Evolutionary conservation across 2,888 invertebrate species (phyloP), one percentile per base, ranked within the genome.

Genomic region (Dasypolia templi): DNA sequence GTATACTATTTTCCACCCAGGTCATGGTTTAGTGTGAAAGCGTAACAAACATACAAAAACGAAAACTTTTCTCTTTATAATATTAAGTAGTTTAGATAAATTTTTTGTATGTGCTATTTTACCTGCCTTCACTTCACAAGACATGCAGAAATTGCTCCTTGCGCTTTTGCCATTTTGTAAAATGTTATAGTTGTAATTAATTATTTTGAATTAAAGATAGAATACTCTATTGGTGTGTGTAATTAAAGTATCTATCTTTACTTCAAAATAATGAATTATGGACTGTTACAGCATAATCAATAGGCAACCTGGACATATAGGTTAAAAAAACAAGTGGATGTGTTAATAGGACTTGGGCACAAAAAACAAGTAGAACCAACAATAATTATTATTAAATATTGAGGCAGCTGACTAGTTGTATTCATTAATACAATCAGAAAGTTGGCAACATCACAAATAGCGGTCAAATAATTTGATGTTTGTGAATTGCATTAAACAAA

Each of bases 281-380:
- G 32, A 42, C 53, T 2, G 17, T 65, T 39, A 29, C 22, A 29
- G n/a, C 49, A 19, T 61, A 46, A 26, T 3, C 32, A 42, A 32
- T 42, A 67, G 26, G 11, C n/a, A 19, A 42, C n/a, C 12, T 32
- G 29, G 9, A 0, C 7, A n/a, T 19, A n/a, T 35, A n/a, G 0
- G 9, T 26, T 9, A 19, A 44, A 68, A 46, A 46, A 62, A 39
- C 17, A 39, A 11, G 22, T 44, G 4, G 44, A 63, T 68, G 19
- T 63, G 35, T 35, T 26, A 63, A 35, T 68, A 49, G 19, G 17
- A n/a, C 22, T 42, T 7, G 0, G 3, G 4, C 22, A 65, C 17
- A 65, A 22, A 51, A 70, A 66, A 53, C n/a, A 35, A 51, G 35
- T 49, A 35, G n/a, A 35, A 11, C n/a, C 46, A 49, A 17, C 17